Base-by-base conservation (phyloP, 2,797 vertebrate genomes). In the Heterohyrax brucei region DNA sequence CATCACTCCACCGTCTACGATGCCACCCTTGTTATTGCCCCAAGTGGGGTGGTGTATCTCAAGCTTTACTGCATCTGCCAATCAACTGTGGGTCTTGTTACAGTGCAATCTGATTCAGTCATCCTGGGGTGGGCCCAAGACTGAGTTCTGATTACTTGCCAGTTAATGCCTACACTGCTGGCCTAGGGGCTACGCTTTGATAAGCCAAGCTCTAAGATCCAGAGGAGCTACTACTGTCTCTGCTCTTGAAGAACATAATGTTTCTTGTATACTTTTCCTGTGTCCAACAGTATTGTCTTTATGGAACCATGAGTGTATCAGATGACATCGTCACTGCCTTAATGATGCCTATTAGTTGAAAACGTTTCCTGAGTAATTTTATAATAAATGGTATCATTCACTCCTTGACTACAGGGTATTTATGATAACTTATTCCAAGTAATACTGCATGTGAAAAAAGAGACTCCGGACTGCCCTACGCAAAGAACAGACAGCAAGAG, bases 381-480 rank as follows among this genome's bases (percentile, higher is more conserved):
- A 83, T 88, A 96, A 96, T 95, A 72, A 92, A 62, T 18, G 21
- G 86, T 87, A 94, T 94, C 80, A 83, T 64, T 95, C 96, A 89
- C 50, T 87, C 89, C 46, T 90, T 72, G 78, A 92, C 92, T 92
- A 92, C 78, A 86, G 70, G 21, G 30, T 88, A 90, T 86, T 96
- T 96, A 89, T 80, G 87, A 70, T 39, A 92, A 95, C 64, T 94
- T 82, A 72, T 21, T 93, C 78, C 73, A 91, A 94, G 44, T 56
- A 96, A 87, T 13, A n/a, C 50, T 75, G 61, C 59, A 70, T 92
- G 77, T 85, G 80, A 75, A 81, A 68, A 89, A 39, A 95, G 86
- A 95, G 92, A 70, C 62, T 66, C 2, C 0, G 88, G 30, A 19
- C 50, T 83, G 30, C 82, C 73, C 89, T 81, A 21, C 66, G 64